Evolutionary conservation across 2,113 vertebrate genomes (phyloP), one percentile per base, ranked within the genome.

Genomic region (Athene noctua): DNA sequence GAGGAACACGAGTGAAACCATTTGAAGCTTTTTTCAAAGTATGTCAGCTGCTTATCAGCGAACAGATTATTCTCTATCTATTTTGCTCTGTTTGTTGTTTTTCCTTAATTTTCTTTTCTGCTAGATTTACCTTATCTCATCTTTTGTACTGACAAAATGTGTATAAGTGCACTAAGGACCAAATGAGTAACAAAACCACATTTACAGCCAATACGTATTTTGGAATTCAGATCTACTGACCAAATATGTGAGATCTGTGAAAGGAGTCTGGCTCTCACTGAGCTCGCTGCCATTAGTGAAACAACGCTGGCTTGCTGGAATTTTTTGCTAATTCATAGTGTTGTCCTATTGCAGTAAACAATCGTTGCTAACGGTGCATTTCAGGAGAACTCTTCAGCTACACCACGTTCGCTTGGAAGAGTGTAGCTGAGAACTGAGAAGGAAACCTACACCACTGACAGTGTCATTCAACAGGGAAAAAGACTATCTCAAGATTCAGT

Each of bases 401-500:
- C 36, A 90, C 38, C 81, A 71, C 2, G 34, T 93, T 90, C 51
- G 30, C 42, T 44, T 34, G 21, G 86, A 91, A 79, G 34, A 88
- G 46, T 49, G 73, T 20, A 95, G 65, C 54, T 90, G 90, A 91
- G 92, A 92, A 93, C 2, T 70, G 57, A 67, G 67, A 74, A 96
- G 78, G 70, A 96, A 96, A 68, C 36, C 62, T 74, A 80, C 27
- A 85, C 63, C 93, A 82, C 7, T 6, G 14, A 84, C 87, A 93
- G 67, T 40, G 52, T 91, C 92, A 94, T 91, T 97, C 89, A 97
- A 79, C 71, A 86, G 71, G 72, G 78, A 89, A 57, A 51, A 81
- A 83, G 59, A 95, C 94, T 94, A 94, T 96, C 92, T 90, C 47
- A 59, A 88, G 77, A 80, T 95, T 97, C 63, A 52, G 79, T 95